Conservation (phyloP, 2,113 vertebrate species). For the Gallinago jamesoni region DNA sequence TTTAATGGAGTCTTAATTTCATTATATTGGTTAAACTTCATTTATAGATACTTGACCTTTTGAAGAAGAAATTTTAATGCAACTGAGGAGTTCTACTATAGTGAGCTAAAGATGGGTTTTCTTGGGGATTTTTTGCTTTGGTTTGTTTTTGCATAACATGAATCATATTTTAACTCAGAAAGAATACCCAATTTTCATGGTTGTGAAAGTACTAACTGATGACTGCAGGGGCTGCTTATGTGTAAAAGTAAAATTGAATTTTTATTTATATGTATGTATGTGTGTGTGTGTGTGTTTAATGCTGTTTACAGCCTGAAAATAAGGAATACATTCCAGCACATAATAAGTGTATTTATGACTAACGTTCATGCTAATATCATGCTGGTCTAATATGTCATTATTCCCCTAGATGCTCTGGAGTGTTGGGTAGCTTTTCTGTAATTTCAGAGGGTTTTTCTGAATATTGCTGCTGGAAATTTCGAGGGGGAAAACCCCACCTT, state of each 20-base stretch:
- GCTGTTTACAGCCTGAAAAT: not conserved
- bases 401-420: not conserved
- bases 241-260: not conserved
- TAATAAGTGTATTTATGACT: not conserved
- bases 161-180: not conserved
- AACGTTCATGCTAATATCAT: not conserved
- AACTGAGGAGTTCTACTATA: not conserved
- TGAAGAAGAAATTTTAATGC: not conserved
- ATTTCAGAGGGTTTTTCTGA: not conserved
- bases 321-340: not conserved
- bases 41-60: not conserved
- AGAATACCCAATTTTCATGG: not conserved
- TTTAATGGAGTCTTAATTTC: not conserved
- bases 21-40: not conserved
- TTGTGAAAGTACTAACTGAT: not conserved
- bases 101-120: not conserved
- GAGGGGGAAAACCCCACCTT: rapidly evolving
- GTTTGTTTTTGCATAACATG: not conserved
- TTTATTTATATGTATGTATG: not conserved
- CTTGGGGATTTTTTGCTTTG: not conserved
- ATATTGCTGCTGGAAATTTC: constrained; percentile 5
- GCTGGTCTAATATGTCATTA: not conserved
- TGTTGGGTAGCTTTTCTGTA: not conserved
- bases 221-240: not conserved
- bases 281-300: not conserved